Conservation (phyloP, 2,113 vertebrate species). For the Capreolus pygargus region DNA sequence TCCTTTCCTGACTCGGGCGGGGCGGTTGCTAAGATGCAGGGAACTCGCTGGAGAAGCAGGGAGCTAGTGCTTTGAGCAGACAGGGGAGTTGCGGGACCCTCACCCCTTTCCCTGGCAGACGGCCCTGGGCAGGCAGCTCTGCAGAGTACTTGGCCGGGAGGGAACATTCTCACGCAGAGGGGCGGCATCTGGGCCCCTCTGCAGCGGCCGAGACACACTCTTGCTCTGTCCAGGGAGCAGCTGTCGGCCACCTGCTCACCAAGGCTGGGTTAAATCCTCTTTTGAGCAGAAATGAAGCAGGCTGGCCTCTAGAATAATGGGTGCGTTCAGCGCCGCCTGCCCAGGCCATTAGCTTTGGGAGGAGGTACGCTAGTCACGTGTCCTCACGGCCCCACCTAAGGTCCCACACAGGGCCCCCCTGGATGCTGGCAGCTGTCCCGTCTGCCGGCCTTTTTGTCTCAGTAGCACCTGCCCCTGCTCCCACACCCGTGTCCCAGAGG, state of each 20-base stretch:
- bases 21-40: background rate
- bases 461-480: background rate
- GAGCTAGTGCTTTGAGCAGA: background rate
- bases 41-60: background rate
- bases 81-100: background rate
- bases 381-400: background rate
- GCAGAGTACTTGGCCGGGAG: background rate
- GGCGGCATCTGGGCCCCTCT: background rate
- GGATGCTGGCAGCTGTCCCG: background rate
- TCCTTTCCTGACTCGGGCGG: background rate
- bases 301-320: background rate
- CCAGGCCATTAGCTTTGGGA: background rate
- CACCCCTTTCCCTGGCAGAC: background rate
- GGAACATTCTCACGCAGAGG: background rate
- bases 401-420: background rate
- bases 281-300: background rate
- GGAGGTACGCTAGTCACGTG: background rate
- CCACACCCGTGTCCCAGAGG: background rate
- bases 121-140: background rate
- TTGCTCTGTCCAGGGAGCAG: background rate
- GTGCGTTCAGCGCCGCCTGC: background rate
- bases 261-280: background rate
- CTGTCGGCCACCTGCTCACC: constrained; percentile 2
- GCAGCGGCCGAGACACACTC: background rate
- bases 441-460: background rate